These are phyloP conservation scores for Julus scanicus DNA, from an alignment of 2,888 invertebrate genomes.

Conservation along the genomic window DNA sequence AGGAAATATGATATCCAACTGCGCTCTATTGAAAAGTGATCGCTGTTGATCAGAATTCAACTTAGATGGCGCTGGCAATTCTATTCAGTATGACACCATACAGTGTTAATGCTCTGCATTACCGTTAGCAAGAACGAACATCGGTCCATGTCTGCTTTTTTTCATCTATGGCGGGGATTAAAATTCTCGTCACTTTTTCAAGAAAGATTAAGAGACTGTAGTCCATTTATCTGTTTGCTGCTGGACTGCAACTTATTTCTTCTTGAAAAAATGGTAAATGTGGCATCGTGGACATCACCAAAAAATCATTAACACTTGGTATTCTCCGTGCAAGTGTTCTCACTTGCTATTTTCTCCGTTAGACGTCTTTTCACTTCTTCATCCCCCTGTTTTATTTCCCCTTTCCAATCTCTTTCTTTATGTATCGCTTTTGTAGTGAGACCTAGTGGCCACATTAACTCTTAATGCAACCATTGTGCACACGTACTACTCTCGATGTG, in stretches of 20 bases:
- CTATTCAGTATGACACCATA: background rate
- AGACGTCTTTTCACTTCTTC: background rate
- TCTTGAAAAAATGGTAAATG: background rate
- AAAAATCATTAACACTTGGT: conserved; percentile 11
- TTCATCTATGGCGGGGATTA: background rate
- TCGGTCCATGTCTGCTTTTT: background rate
- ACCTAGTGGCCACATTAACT: background rate
- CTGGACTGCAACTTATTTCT: conserved; percentile 6
- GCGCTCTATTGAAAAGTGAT: no score
- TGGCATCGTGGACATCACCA: background rate
- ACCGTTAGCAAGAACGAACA: background rate
- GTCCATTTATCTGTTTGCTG: background rate
- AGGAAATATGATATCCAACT: no score
- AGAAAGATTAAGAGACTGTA: conserved; percentile 1
- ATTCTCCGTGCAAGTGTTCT: background rate
- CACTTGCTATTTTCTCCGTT: conserved; percentile 8
- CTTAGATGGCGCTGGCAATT: background rate
- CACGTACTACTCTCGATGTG: background rate
- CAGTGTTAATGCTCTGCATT: no score
- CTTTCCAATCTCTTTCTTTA: background rate
- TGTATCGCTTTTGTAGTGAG: background rate
- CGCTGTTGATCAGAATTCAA: no score
- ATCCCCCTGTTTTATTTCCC: background rate
- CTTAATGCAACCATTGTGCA: conserved; percentile 9
- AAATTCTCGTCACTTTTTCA: conserved; percentile 19